A percentile compares a stretch with the other conserved stretches of the same genome.
Evolutionary conservation across 1,140 invertebrate genomes (phyloP).

Genomic region (Maconellicoccus hirsutus): DNA sequence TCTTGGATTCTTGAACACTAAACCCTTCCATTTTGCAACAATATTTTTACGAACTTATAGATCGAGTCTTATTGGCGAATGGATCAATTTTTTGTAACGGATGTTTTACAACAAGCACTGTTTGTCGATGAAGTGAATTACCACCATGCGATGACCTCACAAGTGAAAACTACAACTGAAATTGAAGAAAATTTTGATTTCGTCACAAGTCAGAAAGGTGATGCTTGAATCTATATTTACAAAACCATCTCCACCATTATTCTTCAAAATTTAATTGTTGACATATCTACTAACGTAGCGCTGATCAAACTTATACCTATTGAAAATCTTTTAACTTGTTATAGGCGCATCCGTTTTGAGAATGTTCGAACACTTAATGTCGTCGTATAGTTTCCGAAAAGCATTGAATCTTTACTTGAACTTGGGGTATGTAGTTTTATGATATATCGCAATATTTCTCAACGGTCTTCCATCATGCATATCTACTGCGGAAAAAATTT

Average conservation of each 20-base stretch:
- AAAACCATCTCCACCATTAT: conserved; percentile 35
- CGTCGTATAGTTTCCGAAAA: conserved; percentile 2
- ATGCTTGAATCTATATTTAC: conserved; percentile 39
- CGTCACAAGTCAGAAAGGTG: conserved; percentile 82
- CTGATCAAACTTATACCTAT: too few species aligned
- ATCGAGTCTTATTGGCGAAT: conserved; percentile 78
- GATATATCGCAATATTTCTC: too few species aligned
- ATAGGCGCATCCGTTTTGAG: conserved; percentile 23
- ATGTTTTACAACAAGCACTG: conserved; percentile 68
- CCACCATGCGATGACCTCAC: not conserved
- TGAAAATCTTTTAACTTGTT: not conserved
- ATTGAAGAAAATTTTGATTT: conserved; percentile 87
- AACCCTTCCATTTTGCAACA: too few species aligned
- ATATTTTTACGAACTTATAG: conserved; percentile 38
- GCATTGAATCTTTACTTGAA: conserved; percentile 22
- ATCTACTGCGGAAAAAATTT: too few species aligned
- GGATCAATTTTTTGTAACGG: conserved; percentile 71
- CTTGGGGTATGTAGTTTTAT: not conserved
- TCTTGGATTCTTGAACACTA: too few species aligned
- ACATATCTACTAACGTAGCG: too few species aligned
- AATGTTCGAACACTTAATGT: conserved; percentile 23
- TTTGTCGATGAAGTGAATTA: conserved; percentile 45
- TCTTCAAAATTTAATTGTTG: too few species aligned
- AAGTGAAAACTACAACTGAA: conserved; percentile 74
- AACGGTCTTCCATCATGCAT: too few species aligned